Evolutionary conservation across 1,140 invertebrate genomes (phyloP), one percentile per base, ranked within the genome.

Genomic region (Drosophila novamexicana): DNA sequence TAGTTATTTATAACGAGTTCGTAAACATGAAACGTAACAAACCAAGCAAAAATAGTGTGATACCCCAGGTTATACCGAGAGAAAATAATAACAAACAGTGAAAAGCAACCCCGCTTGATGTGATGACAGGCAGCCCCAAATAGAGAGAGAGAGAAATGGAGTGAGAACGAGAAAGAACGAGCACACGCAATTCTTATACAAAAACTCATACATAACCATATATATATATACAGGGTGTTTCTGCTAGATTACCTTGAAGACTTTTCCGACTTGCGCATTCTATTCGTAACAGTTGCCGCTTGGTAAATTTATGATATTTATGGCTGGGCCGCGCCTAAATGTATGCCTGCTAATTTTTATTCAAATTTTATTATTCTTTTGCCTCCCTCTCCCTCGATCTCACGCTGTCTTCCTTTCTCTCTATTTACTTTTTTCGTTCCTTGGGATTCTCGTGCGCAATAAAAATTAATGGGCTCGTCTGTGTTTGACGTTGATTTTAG

Each of bases 341-440:
- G 73, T 84, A 84, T 84, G 81, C 81, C 67, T 80, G 81, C 81
- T 84, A 84, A 84, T 84, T 84, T 84, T 80, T 84, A 84, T 84
- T 84, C 81, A 84, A 84, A 84, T 80, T 85, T 62, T 71, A 71
- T 68, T 39, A 37, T 52, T 47, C 34, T 34, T 63, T 68, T 52
- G 53, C 12, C 12, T 57, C 12, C 49, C 10, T 14, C 49, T 32
- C 16, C 54, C 9, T 18, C 45, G 29, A 9, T 49, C 45, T 22
- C 18, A 18, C 47, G 42, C 45, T 45, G 64, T 61, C 50, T 54
- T 75, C 74, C 40, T 37, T 14, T 29, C 45, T 16, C 2, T 22
- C 16, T 49, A 29, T 29, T 7, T 32, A 12, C 3, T 40, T 42
- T 37, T 10, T 34, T 52, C n/a, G 39, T 16, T 68, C 32, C 18